Evolutionary conservation across 2,113 vertebrate species (phyloP).

Genomic region (Buteo buteo): DNA sequence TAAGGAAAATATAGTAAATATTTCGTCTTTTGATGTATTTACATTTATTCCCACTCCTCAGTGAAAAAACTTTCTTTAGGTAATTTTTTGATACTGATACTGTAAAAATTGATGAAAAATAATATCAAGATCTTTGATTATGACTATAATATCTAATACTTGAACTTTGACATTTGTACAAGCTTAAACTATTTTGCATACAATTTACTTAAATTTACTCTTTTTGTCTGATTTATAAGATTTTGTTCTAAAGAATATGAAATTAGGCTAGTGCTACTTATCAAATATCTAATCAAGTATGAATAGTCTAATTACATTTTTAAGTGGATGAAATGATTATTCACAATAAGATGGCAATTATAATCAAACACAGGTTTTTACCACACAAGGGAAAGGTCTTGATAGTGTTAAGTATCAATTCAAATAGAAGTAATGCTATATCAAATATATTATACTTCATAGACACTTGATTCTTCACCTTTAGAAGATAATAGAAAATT

Average conservation of each 20-base stretch:
- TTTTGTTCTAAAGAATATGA: background rate
- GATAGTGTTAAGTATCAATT: background rate
- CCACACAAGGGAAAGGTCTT: background rate
- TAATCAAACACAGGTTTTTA: background rate
- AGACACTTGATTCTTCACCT: conserved; percentile 1
- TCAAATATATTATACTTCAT: background rate
- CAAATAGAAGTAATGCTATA: conserved; percentile 1
- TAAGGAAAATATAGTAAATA: background rate
- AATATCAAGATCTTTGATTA: background rate
- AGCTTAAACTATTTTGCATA: background rate
- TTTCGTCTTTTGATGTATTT: background rate
- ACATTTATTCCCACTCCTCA: background rate
- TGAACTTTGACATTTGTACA: background rate
- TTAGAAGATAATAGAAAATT: background rate
- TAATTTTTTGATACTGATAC: background rate
- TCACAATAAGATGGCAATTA: conserved; percentile 5
- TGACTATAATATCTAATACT: background rate
- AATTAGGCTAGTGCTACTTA: background rate
- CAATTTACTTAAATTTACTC: background rate
- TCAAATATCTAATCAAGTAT: conserved; percentile 3
- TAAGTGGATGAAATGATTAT: conserved; percentile 1
- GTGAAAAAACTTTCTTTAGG: background rate
- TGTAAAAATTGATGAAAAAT: background rate
- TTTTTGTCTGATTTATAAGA: background rate
- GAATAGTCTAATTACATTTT: conserved; percentile 7